These are phyloP conservation scores for Centropyge bicolor DNA, from an alignment of 2,797 vertebrate genomes.

Conservation along the genomic window DNA sequence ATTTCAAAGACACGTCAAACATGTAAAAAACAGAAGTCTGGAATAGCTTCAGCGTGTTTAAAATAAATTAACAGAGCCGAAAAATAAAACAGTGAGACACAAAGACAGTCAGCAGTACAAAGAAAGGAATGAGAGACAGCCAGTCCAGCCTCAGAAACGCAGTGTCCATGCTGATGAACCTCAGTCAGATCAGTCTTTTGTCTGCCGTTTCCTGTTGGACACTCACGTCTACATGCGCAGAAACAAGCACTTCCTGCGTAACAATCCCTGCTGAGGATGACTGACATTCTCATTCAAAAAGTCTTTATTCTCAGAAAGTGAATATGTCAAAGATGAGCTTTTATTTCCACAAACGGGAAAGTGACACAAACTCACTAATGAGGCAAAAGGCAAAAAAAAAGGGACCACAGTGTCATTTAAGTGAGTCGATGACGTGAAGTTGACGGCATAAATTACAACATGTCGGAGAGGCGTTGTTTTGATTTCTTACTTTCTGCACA, in stretches of 20 bases:
- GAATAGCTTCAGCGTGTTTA: neutral
- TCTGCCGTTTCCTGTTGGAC: conserved; percentile 65
- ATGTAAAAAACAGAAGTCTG: neutral
- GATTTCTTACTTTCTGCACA: conserved; percentile 13
- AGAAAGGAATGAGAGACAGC: neutral
- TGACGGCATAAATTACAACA: conserved; percentile 55
- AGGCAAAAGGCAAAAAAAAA: conserved; percentile 28
- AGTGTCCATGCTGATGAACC: conserved; percentile 42
- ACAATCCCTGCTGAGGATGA: neutral
- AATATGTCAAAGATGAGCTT: conserved; percentile 63
- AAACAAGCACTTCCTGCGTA: conserved; percentile 11
- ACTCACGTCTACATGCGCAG: neutral
- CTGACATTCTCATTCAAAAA: conserved; percentile 62
- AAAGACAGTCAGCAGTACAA: neutral
- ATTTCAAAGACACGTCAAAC: neutral
- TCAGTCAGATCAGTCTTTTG: conserved; percentile 56
- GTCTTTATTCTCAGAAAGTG: conserved; percentile 56
- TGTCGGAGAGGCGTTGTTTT: conserved; percentile 32
- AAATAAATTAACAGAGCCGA: neutral
- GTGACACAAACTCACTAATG: conserved; percentile 22
- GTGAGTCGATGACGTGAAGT: conserved; percentile 13
- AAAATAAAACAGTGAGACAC: neutral
- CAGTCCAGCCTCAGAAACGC: conserved; percentile 3
- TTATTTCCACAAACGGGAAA: conserved; percentile 48
- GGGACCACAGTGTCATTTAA: conserved; percentile 13